Base-by-base conservation (phyloP, 2,888 invertebrate genomes). In the Aelia acuminata region DNA sequence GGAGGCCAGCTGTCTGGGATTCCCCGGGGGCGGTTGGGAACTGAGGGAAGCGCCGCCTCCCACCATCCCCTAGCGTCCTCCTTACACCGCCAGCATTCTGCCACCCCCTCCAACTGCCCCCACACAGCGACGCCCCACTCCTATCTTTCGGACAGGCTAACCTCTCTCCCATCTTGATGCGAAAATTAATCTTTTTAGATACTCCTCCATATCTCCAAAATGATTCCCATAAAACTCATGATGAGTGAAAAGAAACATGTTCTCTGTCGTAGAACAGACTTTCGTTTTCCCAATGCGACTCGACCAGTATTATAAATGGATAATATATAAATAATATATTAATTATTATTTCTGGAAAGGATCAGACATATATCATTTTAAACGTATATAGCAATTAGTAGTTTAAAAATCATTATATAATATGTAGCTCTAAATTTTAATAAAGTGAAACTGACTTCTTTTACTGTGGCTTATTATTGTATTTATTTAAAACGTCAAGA, bases 21-120 rank as follows among this genome's bases (percentile, higher is more conserved):
- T 84, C 84, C 84, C 84, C 43, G n/a, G 84, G 84, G 84, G 47
- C 43, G n/a, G 84, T 47, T 84, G 84, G 84, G 84, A 84, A 84
- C 84, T 84, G 43, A 35, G 84, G 84, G 43, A 39, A 43, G 11
- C 26, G 84, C 84, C 84, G 43, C 47, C 84, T 84, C 84, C 47
- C 84, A 47, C 43, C 43, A n/a, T 43, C 47, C 84, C 84, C 84
- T 10, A 13, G 84, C 13, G 43, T 22, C 47, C 47, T 84, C 0
- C 35, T n/a, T n/a, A n/a, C 84, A 43, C 5, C 35, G 0, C 43
- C 47, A n/a, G 22, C n/a, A 18, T 18, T 15, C 26, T 26, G 43
- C 43, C 7, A 43, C 70, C 7, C 70, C 8, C 35, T 26, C n/a
- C 70, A 70, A 31, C 10, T 22, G 18, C 5, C 18, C 8, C 80